Evolutionary conservation across 2,888 invertebrate genomes (phyloP), one percentile per base, ranked within the genome.

Genomic region (Coleophora deauratella): DNA sequence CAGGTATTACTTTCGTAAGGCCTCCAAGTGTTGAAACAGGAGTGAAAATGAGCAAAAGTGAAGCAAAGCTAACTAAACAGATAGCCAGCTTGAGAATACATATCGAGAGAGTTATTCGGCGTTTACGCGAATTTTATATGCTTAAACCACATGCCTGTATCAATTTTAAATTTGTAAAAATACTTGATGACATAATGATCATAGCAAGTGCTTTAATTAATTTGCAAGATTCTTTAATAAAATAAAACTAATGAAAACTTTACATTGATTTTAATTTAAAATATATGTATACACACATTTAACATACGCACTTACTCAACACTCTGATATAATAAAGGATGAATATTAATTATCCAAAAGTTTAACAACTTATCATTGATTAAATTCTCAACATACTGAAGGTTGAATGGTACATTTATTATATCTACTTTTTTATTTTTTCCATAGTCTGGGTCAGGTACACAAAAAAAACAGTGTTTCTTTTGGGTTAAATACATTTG

Each of bases 51-150:
- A 27, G 44, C 9, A 53, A 52, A 47, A 28, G 1, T 33, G 49
- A 54, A 40, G 50, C 34, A 2, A 37, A 27, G n/a, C 31, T 43
- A 49, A 54, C 53, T 15, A 51, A 54, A 45, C 41, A 47, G 38
- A 50, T 53, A n/a, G 52, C 51, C 11, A 50, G 50, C 15, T 43
- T 54, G 31, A 34, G 54, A 11, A 52, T 54, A 3, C 46, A 56
- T 31, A 33, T 53, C 13, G 52, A 56, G 28, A 12, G 51, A 13
- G 47, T 51, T 1, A 53, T 53, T 28, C 11, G 51, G 15, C 42
- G 48, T 3, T 37, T 53, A 28, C 33, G 47, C 10, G 52, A 51
- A 36, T 55, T 54, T 35, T 30, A 31, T 10, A 55, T 55, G 50
- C 36, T 54, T 43, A 53, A 47, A 33, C 50, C 48, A 21, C 52